Conservation (phyloP, 1,140 invertebrate species). For the Globodera ellingtonae region DNA sequence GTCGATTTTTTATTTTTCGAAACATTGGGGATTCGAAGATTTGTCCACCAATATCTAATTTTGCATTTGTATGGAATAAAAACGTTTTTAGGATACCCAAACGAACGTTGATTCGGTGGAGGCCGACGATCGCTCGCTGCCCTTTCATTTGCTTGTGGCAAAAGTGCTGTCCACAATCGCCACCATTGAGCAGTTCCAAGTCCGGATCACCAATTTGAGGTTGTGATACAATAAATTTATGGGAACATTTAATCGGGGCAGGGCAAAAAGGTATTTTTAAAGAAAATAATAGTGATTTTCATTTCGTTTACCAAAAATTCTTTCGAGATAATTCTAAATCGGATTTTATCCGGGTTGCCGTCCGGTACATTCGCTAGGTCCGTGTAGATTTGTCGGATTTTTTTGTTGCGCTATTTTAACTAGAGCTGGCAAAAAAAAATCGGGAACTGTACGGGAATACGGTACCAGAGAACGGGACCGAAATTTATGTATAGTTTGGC, state of each 20-base stretch:
- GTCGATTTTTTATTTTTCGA: slow-evolving; percentile 33
- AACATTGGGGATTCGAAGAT: background rate
- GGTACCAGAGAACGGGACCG: too few species aligned
- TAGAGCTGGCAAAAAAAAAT: too few species aligned
- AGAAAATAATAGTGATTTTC: too few species aligned
- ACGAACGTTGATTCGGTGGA: slow-evolving; percentile 30
- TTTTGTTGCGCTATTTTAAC: too few species aligned
- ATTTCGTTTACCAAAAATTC: too few species aligned
- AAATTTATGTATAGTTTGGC: too few species aligned
- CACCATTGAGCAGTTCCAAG: slow-evolving; percentile 95
- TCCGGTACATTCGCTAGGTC: too few species aligned
- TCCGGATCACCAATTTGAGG: slow-evolving; percentile 76
- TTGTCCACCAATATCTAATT: background rate
- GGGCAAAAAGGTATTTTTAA: too few species aligned
- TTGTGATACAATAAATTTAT: background rate
- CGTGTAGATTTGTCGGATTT: too few species aligned
- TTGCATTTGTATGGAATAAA: background rate
- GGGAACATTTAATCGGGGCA: slow-evolving; percentile 14
- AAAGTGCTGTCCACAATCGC: slow-evolving; percentile 94
- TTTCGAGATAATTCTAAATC: too few species aligned
- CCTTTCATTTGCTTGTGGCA: slow-evolving; percentile 79
- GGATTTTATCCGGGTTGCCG: too few species aligned
- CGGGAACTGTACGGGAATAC: too few species aligned
- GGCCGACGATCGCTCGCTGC: slow-evolving; percentile 60
- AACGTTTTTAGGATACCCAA: background rate